Conservation (phyloP, 2,888 invertebrate genomes). For the Diplazon laetatorius region DNA sequence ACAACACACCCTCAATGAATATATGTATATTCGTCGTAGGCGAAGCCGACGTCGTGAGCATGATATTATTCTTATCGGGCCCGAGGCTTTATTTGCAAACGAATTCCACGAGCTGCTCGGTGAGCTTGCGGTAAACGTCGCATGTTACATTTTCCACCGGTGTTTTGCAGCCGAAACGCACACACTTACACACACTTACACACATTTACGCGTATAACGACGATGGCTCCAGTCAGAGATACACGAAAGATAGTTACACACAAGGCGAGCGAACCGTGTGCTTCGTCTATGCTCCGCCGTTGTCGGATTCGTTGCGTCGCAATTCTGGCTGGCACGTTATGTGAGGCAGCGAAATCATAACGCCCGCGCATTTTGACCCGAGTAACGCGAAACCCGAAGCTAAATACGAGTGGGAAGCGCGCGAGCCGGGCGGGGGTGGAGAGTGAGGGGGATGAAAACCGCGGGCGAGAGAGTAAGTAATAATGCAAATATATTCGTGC, state of each 20-base stretch:
- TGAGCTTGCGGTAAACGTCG: constrained; percentile 44
- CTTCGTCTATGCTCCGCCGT: constrained; percentile 13
- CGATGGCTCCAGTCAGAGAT: constrained; percentile 8
- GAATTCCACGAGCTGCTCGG: constrained; percentile 38
- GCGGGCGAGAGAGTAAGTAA: constrained; percentile 63
- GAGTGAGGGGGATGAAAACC: background rate
- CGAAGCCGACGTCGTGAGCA: constrained; percentile 10
- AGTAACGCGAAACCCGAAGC: constrained; percentile 62
- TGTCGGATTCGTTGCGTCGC: background rate
- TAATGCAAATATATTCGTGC: constrained; percentile 69
- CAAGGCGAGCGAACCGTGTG: background rate
- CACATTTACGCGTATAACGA: constrained; percentile 14
- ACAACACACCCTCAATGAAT: too few relatives aligned
- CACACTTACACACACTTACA: background rate
- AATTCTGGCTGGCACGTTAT: background rate
- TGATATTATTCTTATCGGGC: constrained; percentile 60
- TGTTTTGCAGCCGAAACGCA: constrained; percentile 18
- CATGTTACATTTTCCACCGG: constrained; percentile 36
- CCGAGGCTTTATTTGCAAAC: constrained; percentile 57
- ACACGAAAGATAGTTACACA: constrained; percentile 1
- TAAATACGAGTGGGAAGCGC: constrained; percentile 63
- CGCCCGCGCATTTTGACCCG: constrained; percentile 31
- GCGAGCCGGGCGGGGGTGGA: too few relatives aligned
- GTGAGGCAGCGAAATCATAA: background rate
- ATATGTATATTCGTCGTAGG: constrained; percentile 10